Base-by-base conservation (phyloP, 1,140 invertebrate genomes). In the Drosophila prosaltans region DNA sequence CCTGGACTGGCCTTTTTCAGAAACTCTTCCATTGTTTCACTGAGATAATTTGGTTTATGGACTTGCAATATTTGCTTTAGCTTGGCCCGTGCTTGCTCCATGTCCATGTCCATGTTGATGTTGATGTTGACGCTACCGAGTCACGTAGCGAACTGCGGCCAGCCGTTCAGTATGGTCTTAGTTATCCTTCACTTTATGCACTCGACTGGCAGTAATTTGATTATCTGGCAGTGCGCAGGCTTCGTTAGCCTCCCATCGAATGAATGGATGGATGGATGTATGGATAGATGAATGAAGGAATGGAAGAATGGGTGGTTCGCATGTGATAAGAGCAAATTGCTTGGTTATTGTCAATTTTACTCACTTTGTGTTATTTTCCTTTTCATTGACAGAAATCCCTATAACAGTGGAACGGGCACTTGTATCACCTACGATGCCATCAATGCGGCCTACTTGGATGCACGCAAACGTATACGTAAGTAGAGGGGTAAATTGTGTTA, bases 381-480 rank as follows among this genome's bases (percentile, higher is more conserved):
- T 65, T 32, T 67, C 51, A 41, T 43, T 80, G 81, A 43, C 80
- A 92, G 91, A 30, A 80, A 78, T 59, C 86, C 90, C 9, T 91
- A 90, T 63, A 84, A 62, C 58, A 94, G 94, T 74, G 95, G 95
- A 45, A 94, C 95, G 58, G 95, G 96, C 72, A 96, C 96, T 26
- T 98, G 97, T 92, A 98, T 98, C 85, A 98, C 97, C 10, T 98
- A 97, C 91, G 96, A 98, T 80, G 97, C 97, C 39, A 95, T 98
- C 60, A 98, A 98, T 93, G 95, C 96, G 69, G 97, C 97, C 40
- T 97, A 98, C 93, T 92, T 96, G 61, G 96, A 98, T 90, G 97
- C 97, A 11, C 95, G 96, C 78, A 96, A 97, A 92, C 95, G 96
- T 93, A 96, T 97, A 83, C 94, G 96, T 96, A 95, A 96, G 95